Evolutionary conservation across 2,797 vertebrate genomes (phyloP).

Genomic region (Morus bassanus): DNA sequence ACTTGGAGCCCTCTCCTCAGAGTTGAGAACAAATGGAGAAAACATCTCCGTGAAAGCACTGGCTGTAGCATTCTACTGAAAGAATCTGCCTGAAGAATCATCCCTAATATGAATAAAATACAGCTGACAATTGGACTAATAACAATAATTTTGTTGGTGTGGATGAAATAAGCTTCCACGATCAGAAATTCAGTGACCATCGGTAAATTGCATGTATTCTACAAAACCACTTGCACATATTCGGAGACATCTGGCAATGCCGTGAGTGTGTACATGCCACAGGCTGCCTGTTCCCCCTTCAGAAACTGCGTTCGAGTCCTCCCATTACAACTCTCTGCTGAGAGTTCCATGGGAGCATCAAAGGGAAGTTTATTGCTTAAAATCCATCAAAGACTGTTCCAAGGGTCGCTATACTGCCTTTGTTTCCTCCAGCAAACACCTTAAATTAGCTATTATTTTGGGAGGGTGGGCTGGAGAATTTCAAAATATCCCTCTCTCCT

Average conservation of each 20-base stretch:
- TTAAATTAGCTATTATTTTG: neutral
- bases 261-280: neutral
- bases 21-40: conserved; percentile 5
- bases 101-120: neutral
- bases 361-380: neutral
- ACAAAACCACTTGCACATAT: neutral
- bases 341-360: neutral
- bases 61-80: neutral
- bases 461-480: neutral
- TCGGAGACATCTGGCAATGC: neutral
- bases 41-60: neutral
- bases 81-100: neutral
- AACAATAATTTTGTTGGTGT: neutral
- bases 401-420: neutral
- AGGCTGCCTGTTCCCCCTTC: neutral
- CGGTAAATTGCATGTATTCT: neutral
- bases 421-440: neutral
- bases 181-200: neutral
- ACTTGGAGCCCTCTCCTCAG: neutral
- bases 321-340: neutral
- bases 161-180: neutral
- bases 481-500: neutral
- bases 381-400: neutral
- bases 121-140: neutral
- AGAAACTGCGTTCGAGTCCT: neutral